A percentile compares a stretch with the other conserved stretches of the same genome.
Evolutionary conservation across 2,113 vertebrate genomes (phyloP).

Genomic region (Xenopus borealis): DNA sequence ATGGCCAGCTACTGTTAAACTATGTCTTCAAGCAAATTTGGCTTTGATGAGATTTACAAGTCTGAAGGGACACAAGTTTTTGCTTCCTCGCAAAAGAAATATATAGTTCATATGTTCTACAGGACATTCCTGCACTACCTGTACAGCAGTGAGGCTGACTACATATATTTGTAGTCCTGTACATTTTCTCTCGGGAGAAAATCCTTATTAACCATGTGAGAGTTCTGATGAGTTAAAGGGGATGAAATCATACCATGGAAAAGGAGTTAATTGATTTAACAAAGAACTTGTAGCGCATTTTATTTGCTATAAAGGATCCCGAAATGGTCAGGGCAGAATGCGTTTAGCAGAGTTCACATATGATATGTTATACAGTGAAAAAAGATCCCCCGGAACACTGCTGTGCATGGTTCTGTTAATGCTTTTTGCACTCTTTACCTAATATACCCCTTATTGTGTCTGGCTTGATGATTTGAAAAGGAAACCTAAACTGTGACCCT

Average conservation of each 20-base stretch:
- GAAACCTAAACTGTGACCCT: slow-evolving; percentile 42
- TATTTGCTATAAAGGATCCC: not conserved
- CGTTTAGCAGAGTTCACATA: slow-evolving; percentile 8
- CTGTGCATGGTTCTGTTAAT: slow-evolving; percentile 19
- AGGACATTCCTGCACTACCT: too few species aligned
- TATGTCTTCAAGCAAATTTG: too few species aligned
- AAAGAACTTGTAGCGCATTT: not conserved
- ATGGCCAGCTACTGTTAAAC: too few species aligned
- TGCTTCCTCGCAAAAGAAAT: too few species aligned
- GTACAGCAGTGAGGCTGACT: too few species aligned
- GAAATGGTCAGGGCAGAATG: slow-evolving; percentile 2
- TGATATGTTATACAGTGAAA: slow-evolving; percentile 18
- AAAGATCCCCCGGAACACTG: not conserved
- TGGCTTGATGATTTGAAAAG: slow-evolving; percentile 35
- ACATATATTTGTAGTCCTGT: too few species aligned
- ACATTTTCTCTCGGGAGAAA: too few species aligned
- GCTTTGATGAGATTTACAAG: too few species aligned
- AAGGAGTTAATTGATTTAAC: not conserved
- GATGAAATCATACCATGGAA: not conserved
- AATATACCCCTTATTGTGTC: slow-evolving; percentile 39
- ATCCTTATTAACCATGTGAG: too few species aligned
- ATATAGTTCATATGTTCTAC: too few species aligned
- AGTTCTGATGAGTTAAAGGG: too few species aligned
- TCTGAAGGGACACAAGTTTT: too few species aligned
- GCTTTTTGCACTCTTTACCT: slow-evolving; percentile 34